Base-by-base conservation (phyloP, 2,888 invertebrate genomes). In the Cephus pulcher region DNA sequence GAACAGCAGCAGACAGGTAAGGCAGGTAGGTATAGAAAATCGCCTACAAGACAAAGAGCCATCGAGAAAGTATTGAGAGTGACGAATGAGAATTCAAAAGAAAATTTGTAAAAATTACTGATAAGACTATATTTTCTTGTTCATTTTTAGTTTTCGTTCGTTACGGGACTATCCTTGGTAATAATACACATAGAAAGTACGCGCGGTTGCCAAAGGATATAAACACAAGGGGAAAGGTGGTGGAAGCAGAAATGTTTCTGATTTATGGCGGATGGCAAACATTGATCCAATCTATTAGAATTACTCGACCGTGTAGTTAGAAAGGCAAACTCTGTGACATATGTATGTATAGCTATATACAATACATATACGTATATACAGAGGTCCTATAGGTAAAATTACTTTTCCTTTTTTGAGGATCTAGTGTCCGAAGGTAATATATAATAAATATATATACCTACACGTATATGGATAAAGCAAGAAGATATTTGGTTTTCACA, bases 201-300 rank as follows among this genome's bases (percentile, higher is more conserved):
- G 9, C 6, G 23, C 23, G 9, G 23, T 9, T 56, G 0, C 6
- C 23, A 2, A 15, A 23, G 23, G 23, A 56, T 9, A 23, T 23
- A 56, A 56, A 23, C 56, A 23, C 23, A 68, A 73, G 69, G 75
- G 35, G 33, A 69, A n/a, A 69, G 73, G 73, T 15, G 34, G 71
- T 56, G 73, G 34, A 70, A 69, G 30, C 23, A 70, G 70, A 40
- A 37, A 12, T 70, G 23, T 75, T 77, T 69, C 76, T 82, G 83
- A 82, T 82, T 83, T 81, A 83, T 83, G 80, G 79, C 74, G 74
- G 76, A 82, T 76, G 79, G 82, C 79, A 81, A 82, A 82, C 79
- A 82, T 82, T 84, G 84, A 81, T 80, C 83, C 88, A 84, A 87
- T 88, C 86, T 86, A 85, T 87, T 85, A 84, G 86, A 88, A 87